phyloP scores from a whole-genome alignment of 64 coral and sea anemone species.

The Actinia tenebrosa region DNA sequence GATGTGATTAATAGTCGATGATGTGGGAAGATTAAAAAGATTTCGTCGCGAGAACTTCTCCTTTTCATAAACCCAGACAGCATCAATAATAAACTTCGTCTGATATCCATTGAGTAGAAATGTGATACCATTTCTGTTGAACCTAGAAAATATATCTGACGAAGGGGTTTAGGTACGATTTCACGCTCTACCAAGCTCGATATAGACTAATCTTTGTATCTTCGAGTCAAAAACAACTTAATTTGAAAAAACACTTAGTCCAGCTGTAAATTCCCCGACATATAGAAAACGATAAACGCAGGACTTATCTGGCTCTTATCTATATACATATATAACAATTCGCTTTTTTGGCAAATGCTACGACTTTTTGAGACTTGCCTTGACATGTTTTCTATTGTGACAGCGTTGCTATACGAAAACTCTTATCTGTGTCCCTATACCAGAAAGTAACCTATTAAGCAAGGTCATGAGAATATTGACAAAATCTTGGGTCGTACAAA shows the following conservation, averaged over 20 bases:
- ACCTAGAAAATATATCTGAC: background rate
- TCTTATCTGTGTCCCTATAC: background rate
- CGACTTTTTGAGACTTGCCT: background rate
- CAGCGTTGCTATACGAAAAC: background rate
- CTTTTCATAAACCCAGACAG: background rate
- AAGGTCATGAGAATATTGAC: slow-evolving; percentile 9
- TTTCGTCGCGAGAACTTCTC: background rate
- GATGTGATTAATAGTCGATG: background rate
- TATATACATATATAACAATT: background rate
- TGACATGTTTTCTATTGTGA: background rate
- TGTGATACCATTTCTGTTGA: background rate
- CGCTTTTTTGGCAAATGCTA: background rate
- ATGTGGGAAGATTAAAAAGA: background rate
- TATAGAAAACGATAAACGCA: background rate
- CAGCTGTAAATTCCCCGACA: background rate
- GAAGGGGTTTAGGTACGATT: background rate
- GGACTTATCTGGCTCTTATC: background rate
- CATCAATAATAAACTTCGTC: background rate
- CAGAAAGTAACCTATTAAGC: background rate
- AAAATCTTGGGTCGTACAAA: background rate
- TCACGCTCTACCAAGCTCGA: background rate
- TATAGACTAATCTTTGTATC: background rate
- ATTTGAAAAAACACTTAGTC: background rate
- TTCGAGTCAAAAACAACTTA: background rate
- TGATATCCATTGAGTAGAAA: background rate